Evolutionary conservation across 2,113 vertebrate species (phyloP), one percentile per base, ranked within the genome.

Genomic region (Leuciscus idus): DNA sequence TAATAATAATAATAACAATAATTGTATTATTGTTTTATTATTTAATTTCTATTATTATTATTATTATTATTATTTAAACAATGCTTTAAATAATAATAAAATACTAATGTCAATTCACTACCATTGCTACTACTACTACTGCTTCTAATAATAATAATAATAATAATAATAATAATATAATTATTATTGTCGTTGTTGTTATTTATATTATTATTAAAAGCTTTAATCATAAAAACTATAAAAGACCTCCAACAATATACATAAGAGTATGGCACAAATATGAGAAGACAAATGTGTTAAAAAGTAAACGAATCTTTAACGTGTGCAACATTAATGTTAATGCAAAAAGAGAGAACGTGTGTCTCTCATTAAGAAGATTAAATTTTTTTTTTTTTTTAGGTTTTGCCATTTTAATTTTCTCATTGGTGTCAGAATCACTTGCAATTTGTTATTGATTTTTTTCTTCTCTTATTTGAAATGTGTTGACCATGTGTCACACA

Each of bases 401-500:
- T 17, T 52, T 10, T 13, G 9, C 17, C 1, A 57, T 75, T 85
- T 80, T 23, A 19, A 55, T 75, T 90, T 36, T 19, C 0, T 73
- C 64, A 77, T 78, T 72, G 57, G 85, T 88, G 90, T 87, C 77
- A 68, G 19, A 55, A 57, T 68, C 17, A 19, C 43, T 28, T 12
- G 7, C 28, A 13, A 55, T 70, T 84, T 86, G 43, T 74, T 85
- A 36, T 66, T 59, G 2, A n/a, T 57, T 8, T 77, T 72, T 46
- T 77, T 52, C 3, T 9, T 85, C 55, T 61, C 74, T 77, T 83
- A 89, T 75, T 66, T 68, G 87, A 36, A 89, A 87, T 46, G 90
- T 89, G 91, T 92, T 80, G 11, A 86, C 90, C 61, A 85, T 88
- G 90, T 55, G 92, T 94, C 89, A 79, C 94, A 95, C 92, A 84